phyloP scores from a whole-genome alignment of 2,113 vertebrate genomes.

The Symphodus melops region DNA sequence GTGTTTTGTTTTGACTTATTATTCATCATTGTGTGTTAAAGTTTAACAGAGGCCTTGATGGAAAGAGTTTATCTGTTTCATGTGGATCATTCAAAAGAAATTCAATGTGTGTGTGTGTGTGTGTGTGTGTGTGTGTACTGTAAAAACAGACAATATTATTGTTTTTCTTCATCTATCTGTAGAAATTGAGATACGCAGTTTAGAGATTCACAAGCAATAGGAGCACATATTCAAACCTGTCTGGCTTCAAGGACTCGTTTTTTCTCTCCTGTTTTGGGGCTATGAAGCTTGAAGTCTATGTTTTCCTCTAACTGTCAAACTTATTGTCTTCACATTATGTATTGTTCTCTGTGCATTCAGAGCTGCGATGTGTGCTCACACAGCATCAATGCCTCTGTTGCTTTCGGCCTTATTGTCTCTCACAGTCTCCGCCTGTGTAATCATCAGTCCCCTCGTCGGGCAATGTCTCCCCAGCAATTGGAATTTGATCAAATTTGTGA shows the following conservation, averaged over 20 bases:
- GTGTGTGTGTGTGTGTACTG: background rate
- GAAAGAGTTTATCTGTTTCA: slow-evolving; percentile 24
- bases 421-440: slow-evolving; percentile 27
- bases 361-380: slow-evolving; percentile 19
- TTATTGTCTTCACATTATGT: background rate
- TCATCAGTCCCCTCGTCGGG: slow-evolving; percentile 15
- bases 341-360: background rate
- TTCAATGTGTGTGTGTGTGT: background rate
- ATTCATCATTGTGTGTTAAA: slow-evolving; percentile 34
- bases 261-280: slow-evolving; percentile 10
- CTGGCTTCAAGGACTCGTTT: background rate
- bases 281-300: background rate
- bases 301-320: slow-evolving; percentile 6
- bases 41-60: slow-evolving; percentile 21
- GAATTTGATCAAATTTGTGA: slow-evolving; percentile 42
- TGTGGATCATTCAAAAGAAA: slow-evolving; percentile 30
- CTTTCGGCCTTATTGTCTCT: slow-evolving; percentile 24
- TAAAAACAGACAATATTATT: slow-evolving; percentile 45
- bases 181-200: slow-evolving; percentile 20
- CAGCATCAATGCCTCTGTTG: background rate
- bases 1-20: background rate
- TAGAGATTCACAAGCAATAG: background rate
- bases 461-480: slow-evolving; percentile 40
- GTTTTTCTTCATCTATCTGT: slow-evolving; percentile 32
- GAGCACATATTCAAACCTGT: background rate